phyloP scores from a whole-genome alignment of 2,113 vertebrate genomes.

The Puffinus mauretanicus region DNA sequence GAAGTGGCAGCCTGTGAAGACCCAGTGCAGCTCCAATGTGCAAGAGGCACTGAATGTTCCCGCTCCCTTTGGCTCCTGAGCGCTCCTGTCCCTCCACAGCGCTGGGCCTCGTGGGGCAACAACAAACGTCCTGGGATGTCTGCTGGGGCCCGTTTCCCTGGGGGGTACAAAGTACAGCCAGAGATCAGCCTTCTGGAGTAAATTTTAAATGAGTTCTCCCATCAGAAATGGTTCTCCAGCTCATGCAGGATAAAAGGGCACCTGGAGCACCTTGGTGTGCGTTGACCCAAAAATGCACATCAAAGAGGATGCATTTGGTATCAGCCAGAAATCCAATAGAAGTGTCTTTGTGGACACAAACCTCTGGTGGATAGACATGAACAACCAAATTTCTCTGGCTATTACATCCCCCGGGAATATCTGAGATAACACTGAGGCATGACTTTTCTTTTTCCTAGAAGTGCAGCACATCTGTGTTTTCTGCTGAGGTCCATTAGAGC shows the following conservation, averaged over 20 bases:
- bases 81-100: fast-evolving
- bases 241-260: slow-evolving; percentile 8
- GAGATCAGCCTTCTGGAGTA: background rate
- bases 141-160: background rate
- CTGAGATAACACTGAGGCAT: background rate
- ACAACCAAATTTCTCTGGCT: background rate
- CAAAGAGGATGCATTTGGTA: background rate
- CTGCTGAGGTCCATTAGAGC: slow-evolving; percentile 16
- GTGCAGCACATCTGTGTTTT: background rate
- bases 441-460: background rate
- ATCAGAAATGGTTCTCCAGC: background rate
- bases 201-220: background rate
- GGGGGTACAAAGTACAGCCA: background rate
- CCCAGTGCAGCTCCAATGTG: fast-evolving
- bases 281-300: slow-evolving; percentile 25
- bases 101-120: fast-evolving
- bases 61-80: background rate
- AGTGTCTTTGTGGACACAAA: background rate
- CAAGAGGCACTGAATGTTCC: background rate
- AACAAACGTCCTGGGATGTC: background rate
- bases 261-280: background rate
- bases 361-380: background rate
- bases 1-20: fast-evolving
- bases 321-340: background rate
- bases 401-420: background rate